Conservation (phyloP, 2,888 invertebrate species). For the Dynastes hyllus region DNA sequence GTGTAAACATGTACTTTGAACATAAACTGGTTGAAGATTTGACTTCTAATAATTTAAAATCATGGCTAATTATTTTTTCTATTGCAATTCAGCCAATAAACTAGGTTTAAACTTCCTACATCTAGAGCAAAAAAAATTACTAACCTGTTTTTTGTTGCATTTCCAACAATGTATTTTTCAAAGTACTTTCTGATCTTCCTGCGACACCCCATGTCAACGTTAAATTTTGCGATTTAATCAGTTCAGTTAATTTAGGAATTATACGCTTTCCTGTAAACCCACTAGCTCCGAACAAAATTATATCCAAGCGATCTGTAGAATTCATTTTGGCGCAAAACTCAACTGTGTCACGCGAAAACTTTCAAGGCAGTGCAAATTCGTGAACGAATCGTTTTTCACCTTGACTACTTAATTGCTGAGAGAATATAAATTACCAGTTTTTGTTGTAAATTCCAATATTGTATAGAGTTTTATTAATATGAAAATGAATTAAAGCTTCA, state of each 20-base stretch:
- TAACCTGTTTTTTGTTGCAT: constrained; percentile 70
- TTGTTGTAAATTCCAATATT: too few species aligned
- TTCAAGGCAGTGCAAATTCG: neutral
- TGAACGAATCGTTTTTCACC: neutral
- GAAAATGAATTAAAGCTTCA: too few species aligned
- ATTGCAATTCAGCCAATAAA: too few species aligned
- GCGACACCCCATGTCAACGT: constrained; percentile 90
- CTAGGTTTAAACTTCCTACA: too few species aligned
- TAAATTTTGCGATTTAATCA: constrained; percentile 70
- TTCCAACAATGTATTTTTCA: constrained; percentile 64
- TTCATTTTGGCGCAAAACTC: constrained; percentile 58
- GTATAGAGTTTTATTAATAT: too few species aligned
- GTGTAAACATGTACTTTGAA: too few species aligned
- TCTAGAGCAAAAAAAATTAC: constrained; percentile 6
- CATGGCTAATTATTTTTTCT: too few species aligned
- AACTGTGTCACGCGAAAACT: too few species aligned
- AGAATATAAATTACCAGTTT: too few species aligned
- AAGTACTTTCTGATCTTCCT: constrained; percentile 79
- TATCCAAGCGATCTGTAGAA: constrained; percentile 75
- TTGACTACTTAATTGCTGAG: too few species aligned
- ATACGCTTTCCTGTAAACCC: constrained; percentile 95
- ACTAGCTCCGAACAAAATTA: constrained; percentile 94
- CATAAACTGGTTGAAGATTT: neutral
- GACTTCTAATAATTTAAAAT: neutral
- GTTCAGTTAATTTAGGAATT: constrained; percentile 77